These are phyloP conservation scores for Nemurella pictetii DNA, from an alignment of 2,888 invertebrate species.

Conservation along the genomic window DNA sequence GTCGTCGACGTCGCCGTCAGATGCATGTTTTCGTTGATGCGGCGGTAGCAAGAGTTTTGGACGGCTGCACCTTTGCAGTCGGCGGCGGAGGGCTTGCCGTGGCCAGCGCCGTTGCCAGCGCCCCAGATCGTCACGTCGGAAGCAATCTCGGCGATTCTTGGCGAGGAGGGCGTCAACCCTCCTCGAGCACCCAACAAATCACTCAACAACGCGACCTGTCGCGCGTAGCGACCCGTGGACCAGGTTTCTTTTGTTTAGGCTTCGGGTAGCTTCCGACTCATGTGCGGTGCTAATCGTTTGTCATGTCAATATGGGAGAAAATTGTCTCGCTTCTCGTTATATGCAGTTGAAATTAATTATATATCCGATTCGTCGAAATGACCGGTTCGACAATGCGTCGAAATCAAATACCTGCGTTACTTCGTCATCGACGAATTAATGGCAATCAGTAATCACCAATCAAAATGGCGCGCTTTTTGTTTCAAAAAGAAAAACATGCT, in stretches of 20 bases:
- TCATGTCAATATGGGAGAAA: neutral
- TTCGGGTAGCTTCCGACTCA: neutral
- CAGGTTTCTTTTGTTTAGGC: neutral
- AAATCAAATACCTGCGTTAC: neutral
- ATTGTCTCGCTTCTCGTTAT: neutral
- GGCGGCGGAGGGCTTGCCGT: slow-evolving; percentile 5
- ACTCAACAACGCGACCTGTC: slow-evolving; percentile 10
- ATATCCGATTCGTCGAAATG: neutral
- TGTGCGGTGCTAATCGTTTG: neutral
- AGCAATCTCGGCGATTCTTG: slow-evolving; percentile 38
- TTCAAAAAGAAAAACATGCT: slow-evolving; percentile 1
- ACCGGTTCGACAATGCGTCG: neutral
- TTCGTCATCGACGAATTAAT: neutral
- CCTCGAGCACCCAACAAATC: slow-evolving; percentile 27
- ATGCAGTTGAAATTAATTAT: neutral
- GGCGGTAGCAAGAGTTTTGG: slow-evolving; percentile 39
- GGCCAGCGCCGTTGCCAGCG: too few relatives aligned
- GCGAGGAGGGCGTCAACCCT: slow-evolving; percentile 36
- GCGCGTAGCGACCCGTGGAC: neutral
- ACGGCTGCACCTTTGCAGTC: slow-evolving; percentile 34
- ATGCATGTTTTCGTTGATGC: slow-evolving; percentile 50
- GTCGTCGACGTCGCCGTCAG: slow-evolving; percentile 56
- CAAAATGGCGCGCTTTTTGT: slow-evolving; percentile 8
- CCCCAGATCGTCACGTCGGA: slow-evolving; percentile 44
- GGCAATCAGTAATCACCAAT: neutral